Evolutionary conservation across 2,888 invertebrate species (phyloP).

Genomic region (Notodromas monacha): DNA sequence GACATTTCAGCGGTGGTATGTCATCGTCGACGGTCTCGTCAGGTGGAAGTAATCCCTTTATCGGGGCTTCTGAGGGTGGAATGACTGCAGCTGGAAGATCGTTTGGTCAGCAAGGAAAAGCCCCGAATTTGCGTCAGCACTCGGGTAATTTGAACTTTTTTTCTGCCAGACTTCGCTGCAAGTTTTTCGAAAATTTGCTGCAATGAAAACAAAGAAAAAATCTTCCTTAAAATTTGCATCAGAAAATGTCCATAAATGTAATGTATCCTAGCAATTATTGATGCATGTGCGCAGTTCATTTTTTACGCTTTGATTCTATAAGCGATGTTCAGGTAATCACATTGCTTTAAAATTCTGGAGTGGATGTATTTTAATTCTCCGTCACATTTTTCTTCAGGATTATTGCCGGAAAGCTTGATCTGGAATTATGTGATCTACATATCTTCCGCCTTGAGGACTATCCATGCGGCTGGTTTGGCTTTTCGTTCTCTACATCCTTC

Average conservation of each 20-base stretch:
- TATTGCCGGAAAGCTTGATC: slow-evolving; percentile 59
- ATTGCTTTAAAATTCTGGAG: too few relatives aligned
- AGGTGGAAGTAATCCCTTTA: not conserved
- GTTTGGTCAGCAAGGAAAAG: not conserved
- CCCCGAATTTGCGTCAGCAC: too few relatives aligned
- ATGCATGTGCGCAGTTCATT: too few relatives aligned
- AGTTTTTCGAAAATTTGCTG: too few relatives aligned
- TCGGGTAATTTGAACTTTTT: too few relatives aligned
- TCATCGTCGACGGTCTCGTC: not conserved
- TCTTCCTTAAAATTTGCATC: too few relatives aligned
- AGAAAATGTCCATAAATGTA: too few relatives aligned
- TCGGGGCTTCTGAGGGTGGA: not conserved
- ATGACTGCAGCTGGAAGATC: too few relatives aligned
- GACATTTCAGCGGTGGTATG: slow-evolving; percentile 32
- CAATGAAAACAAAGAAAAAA: too few relatives aligned
- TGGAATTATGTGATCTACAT: slow-evolving; percentile 89
- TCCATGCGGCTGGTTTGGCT: slow-evolving; percentile 45
- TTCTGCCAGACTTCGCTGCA: not conserved
- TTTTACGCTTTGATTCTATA: too few relatives aligned
- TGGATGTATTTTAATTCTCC: not conserved
- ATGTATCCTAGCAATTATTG: too few relatives aligned
- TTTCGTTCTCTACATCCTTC: slow-evolving; percentile 61
- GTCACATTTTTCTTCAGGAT: slow-evolving; percentile 18
- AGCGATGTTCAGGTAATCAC: too few relatives aligned
- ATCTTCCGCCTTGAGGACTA: slow-evolving; percentile 60